Conservation (phyloP, 2,113 vertebrate species). For the Podarcis raffonei region DNA sequence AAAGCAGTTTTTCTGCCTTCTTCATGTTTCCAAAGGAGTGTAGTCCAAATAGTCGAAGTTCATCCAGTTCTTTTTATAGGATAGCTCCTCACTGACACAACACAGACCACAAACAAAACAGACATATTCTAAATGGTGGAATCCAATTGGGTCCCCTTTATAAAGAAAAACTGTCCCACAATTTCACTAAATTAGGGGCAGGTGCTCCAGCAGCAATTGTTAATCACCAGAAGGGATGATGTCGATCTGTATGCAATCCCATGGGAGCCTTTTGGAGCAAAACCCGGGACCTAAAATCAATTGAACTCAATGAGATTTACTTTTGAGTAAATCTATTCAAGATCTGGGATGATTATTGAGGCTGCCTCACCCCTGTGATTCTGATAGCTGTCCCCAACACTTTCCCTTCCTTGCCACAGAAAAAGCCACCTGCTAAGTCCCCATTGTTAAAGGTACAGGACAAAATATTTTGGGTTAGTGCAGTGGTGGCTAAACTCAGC, state of each 20-base stretch:
- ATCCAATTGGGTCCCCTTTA: not conserved
- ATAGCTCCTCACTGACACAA: not conserved
- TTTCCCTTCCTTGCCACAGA: not conserved
- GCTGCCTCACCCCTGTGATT: not conserved
- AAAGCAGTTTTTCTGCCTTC: not conserved
- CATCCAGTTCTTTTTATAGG: not conserved
- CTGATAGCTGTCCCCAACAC: not conserved
- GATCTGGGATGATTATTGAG: not conserved
- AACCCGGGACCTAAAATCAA: not conserved
- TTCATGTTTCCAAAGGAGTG: constrained; percentile 51
- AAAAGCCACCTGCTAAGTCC: not conserved
- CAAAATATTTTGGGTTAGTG: not conserved
- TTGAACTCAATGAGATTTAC: not conserved
- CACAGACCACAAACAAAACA: not conserved
- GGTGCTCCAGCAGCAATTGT: not conserved
- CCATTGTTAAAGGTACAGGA: not conserved
- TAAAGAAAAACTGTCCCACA: not conserved
- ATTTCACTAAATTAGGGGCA: not conserved
- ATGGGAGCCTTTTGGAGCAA: not conserved
- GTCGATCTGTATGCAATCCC: not conserved
- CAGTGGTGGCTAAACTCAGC: too few species aligned
- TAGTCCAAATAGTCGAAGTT: not conserved
- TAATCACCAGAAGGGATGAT: not conserved
- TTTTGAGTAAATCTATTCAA: not conserved
- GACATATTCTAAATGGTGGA: not conserved